phyloP scores from a whole-genome alignment of 2,797 vertebrate species.

The Synanceia verrucosa region DNA sequence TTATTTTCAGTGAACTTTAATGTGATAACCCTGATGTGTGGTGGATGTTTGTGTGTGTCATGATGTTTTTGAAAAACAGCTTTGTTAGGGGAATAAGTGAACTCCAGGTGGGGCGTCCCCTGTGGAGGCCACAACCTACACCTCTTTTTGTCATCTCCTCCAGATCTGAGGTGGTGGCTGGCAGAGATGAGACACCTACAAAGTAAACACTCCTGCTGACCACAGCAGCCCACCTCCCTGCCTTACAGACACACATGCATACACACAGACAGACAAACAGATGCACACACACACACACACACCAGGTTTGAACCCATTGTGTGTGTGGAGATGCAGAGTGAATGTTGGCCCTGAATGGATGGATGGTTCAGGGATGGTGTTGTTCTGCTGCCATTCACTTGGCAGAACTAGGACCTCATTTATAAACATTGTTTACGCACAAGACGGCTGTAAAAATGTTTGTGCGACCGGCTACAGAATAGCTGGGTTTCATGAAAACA shows the following conservation, averaged over 20 bases:
- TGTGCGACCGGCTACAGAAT: slow-evolving; percentile 11
- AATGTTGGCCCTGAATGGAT: slow-evolving; percentile 22
- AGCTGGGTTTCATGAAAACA: slow-evolving; percentile 17
- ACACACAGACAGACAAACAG: slow-evolving; percentile 6
- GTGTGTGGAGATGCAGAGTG: slow-evolving; percentile 19
- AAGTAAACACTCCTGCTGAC: slow-evolving; percentile 36
- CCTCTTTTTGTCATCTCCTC: slow-evolving; percentile 9
- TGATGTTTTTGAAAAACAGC: slow-evolving; percentile 20
- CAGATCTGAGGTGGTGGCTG: slow-evolving; percentile 31
- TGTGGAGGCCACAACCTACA: slow-evolving; percentile 9
- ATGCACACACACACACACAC: background rate
- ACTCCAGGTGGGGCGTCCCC: slow-evolving; percentile 8
- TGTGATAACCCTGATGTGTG: background rate
- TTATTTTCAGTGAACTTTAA: background rate
- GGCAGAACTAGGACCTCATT: slow-evolving; percentile 27
- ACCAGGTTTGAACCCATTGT: slow-evolving; percentile 20
- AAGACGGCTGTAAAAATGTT: slow-evolving; percentile 35
- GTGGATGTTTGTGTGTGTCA: background rate
- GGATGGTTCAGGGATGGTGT: slow-evolving; percentile 19
- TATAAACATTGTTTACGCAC: slow-evolving; percentile 33
- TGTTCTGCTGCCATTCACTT: slow-evolving; percentile 15
- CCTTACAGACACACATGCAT: background rate
- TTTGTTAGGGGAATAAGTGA: slow-evolving; percentile 22
- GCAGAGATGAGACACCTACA: slow-evolving; percentile 53
- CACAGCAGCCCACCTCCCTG: slow-evolving; percentile 7